Base-by-base conservation (phyloP, 2,888 invertebrate species). In the Eulithis testata region DNA sequence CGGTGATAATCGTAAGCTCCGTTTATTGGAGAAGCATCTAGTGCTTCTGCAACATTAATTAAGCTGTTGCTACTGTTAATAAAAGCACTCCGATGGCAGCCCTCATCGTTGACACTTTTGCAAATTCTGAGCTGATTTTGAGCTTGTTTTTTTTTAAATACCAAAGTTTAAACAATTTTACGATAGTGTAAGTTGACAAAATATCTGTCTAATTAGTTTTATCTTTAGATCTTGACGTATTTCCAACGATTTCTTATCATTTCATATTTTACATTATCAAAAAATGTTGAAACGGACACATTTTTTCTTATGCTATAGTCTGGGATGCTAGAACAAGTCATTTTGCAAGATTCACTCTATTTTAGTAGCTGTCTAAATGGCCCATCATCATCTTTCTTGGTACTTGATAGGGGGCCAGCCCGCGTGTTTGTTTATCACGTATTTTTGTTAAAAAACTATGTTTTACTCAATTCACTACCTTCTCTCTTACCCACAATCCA, bases 1-100 rank as follows among this genome's bases (percentile, higher is more conserved):
- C 67, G 69, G 54, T 79, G 81, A 65, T 83, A 85, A 51, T 81
- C 73, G 49, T 74, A 82, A 50, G 79, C 76, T 43, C 80, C 76
- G 69, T 72, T 66, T 57, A 63, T 14, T 58, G 63, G 27, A 7
- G 69, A 65, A 14, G 59, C 0, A 12, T 58, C 0, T 31, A 51
- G 57, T 44, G 69, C 62, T 11, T 69, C 74, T 11, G 54, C 50
- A 54, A 70, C 68, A 36, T n/a, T n/a, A n/a, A n/a, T n/a, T 50
- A 59, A 11, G 66, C 60, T 11, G 73, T 37, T 58, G 67, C 69
- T 14, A 74, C 44, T 50, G 56, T 68, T 43, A 73, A 43, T 37
- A 73, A 72, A 52, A 76, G n/a, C 21, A 60, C 21, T 11, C 60
- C 60, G 1, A 53, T 21, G 21, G 21, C 21, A 40, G 37, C 47